Conservation (phyloP, 1,140 invertebrate species). For the Camponotus vicinus region DNA sequence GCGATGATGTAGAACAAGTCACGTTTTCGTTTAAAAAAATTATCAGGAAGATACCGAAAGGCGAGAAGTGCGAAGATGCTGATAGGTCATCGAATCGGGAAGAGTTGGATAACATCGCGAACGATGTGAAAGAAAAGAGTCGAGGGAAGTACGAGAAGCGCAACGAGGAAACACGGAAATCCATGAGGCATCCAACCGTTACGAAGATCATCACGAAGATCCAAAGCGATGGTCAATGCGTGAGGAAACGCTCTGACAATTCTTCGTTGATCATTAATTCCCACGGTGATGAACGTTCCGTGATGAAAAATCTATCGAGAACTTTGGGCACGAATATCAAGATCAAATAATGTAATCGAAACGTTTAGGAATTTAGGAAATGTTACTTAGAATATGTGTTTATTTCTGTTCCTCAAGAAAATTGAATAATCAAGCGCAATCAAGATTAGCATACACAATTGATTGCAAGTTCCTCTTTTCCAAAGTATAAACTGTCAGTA, state of each 20-base stretch:
- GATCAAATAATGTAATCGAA: not conserved
- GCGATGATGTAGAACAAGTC: not conserved
- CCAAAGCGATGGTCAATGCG: conserved; percentile 15
- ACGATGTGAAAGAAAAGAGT: not conserved
- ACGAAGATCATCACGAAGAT: conserved; percentile 57
- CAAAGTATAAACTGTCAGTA: not conserved
- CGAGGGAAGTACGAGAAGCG: not conserved
- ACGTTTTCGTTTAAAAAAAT: not conserved
- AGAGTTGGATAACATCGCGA: conserved; percentile 5
- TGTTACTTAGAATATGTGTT: not conserved
- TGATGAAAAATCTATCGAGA: not conserved
- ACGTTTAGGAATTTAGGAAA: not conserved
- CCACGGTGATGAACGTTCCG: not conserved
- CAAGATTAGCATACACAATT: not conserved
- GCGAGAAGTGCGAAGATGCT: not conserved
- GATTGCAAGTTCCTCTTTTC: not conserved
- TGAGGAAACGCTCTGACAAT: conserved; percentile 30
- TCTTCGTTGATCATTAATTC: conserved; percentile 22
- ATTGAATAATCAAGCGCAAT: not conserved
- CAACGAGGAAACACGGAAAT: conserved; percentile 41
- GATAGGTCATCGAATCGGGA: not conserved
- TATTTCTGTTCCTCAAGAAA: not conserved
- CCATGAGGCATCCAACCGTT: conserved; percentile 14
- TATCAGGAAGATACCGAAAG: not conserved
- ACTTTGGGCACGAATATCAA: not conserved